phyloP scores from a whole-genome alignment of 1,140 invertebrate species.

The Sesamia nonagrioides region DNA sequence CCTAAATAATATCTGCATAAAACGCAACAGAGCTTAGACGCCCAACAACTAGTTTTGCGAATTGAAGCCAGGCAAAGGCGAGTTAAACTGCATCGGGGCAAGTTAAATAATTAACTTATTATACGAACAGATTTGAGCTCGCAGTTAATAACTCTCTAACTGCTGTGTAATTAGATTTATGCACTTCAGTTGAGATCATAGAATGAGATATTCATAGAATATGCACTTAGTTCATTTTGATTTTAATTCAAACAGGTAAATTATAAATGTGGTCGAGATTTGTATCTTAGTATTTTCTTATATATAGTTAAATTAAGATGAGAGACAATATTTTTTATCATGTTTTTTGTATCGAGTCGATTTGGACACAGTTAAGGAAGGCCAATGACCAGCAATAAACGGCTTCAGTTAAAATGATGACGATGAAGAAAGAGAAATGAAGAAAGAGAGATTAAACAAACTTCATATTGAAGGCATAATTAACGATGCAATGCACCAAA shows the following conservation, averaged over 20 bases:
- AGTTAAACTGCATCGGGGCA: slow-evolving; percentile 39
- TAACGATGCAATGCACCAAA: too few relatives aligned
- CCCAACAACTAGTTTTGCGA: neutral
- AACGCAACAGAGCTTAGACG: neutral
- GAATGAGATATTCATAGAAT: neutral
- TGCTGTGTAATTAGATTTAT: slow-evolving; percentile 37
- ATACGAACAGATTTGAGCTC: slow-evolving; percentile 36
- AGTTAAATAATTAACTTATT: slow-evolving; percentile 52
- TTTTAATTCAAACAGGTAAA: neutral
- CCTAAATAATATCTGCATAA: neutral
- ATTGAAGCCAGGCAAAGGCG: neutral
- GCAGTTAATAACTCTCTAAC: slow-evolving; percentile 12
- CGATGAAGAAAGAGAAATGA: too few relatives aligned
- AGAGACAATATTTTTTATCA: too few relatives aligned
- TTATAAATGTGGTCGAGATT: neutral
- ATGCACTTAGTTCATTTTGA: neutral
- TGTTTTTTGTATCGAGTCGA: too few relatives aligned
- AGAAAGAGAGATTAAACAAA: too few relatives aligned
- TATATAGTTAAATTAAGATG: too few relatives aligned
- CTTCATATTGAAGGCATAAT: too few relatives aligned
- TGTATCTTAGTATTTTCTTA: too few relatives aligned
- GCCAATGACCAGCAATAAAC: too few relatives aligned
- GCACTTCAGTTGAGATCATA: slow-evolving; percentile 12
- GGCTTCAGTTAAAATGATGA: too few relatives aligned
- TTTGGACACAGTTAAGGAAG: too few relatives aligned